Evolutionary conservation across 2,113 vertebrate species (phyloP).

Genomic region (Patagioenas fasciata): DNA sequence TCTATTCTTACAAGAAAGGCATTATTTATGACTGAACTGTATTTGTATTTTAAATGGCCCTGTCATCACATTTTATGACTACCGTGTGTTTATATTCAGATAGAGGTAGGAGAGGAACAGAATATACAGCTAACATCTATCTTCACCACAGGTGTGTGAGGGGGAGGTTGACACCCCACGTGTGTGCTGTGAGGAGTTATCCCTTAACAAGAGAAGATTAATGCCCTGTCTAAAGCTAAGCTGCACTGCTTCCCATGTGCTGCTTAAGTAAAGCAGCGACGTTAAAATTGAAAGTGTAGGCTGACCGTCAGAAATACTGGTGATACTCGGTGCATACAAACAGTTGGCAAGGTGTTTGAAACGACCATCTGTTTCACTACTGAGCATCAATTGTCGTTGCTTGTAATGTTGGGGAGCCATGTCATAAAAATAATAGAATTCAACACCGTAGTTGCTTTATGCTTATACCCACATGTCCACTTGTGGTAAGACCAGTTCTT

Average conservation of each 20-base stretch:
- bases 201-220: conserved; percentile 71
- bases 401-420: neutral
- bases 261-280: neutral
- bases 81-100: conserved; percentile 9
- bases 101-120: conserved; percentile 1
- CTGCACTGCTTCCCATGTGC: neutral
- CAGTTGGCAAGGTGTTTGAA: conserved; percentile 53
- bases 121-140: conserved; percentile 45
- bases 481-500: neutral
- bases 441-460: neutral
- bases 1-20: neutral
- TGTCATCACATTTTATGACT: conserved; percentile 38
- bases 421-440: neutral
- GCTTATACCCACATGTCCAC: neutral
- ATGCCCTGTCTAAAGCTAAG: conserved; percentile 50
- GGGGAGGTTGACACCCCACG: conserved; percentile 29
- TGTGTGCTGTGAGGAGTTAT: conserved; percentile 39
- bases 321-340: neutral
- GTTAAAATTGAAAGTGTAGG: conserved; percentile 48
- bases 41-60: conserved; percentile 54
- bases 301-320: conserved; percentile 15
- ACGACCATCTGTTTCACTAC: conserved; percentile 14
- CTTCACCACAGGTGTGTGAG: conserved; percentile 58
- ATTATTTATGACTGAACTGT: conserved; percentile 32
- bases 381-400: neutral